Conservation (phyloP, 2,113 vertebrate genomes). For the Cairina moschata region DNA sequence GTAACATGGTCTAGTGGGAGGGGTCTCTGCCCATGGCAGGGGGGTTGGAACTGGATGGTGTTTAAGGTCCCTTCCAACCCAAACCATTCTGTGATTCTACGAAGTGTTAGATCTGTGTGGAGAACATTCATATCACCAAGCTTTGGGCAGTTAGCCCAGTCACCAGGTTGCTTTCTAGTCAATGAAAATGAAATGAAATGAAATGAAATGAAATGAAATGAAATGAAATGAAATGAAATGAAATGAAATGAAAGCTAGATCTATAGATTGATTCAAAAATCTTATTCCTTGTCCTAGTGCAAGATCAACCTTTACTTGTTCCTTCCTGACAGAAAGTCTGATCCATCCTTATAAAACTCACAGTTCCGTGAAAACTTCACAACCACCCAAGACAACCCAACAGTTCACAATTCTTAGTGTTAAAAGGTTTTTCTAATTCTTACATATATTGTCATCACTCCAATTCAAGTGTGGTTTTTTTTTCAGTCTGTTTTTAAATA, state of each 20-base stretch:
- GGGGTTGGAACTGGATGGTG: no score
- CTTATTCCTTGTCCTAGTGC: neutral
- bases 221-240: no score
- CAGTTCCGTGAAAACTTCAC: neutral
- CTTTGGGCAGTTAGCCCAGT: neutral
- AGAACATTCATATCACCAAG: neutral
- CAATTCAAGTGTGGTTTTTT: neutral
- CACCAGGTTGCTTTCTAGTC: neutral
- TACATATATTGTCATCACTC: neutral
- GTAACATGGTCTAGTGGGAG: no score
- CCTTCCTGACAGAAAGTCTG: neutral
- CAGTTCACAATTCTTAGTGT: neutral
- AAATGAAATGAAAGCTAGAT: neutral
- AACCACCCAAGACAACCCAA: neutral
- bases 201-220: no score
- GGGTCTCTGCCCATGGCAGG: no score
- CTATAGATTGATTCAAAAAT: neutral
- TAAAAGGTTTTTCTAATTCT: neutral
- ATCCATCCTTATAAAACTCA: neutral
- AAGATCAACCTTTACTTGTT: neutral
- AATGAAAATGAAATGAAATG: no score
- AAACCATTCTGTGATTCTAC: neutral
- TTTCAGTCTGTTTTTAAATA: no score
- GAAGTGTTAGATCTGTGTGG: neutral
- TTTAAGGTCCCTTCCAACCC: no score